Evolutionary conservation across 2,797 vertebrate genomes (phyloP).

Genomic region (Carapus acus): DNA sequence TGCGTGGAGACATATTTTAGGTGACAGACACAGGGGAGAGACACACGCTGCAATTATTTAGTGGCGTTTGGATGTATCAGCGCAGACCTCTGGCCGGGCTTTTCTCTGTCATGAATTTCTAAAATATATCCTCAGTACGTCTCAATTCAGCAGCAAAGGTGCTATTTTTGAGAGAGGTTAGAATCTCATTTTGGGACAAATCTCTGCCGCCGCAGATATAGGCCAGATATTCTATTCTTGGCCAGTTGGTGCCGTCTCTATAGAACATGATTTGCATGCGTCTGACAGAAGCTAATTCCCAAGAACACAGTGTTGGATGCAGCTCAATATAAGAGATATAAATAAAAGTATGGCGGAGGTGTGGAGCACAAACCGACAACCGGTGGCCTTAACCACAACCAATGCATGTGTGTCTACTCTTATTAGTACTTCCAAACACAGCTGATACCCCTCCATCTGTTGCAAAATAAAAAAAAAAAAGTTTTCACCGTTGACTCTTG

Average conservation of each 20-base stretch:
- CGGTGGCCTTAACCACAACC: slow-evolving; percentile 37
- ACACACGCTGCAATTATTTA: no score
- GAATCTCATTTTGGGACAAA: slow-evolving; percentile 34
- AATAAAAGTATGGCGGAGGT: slow-evolving; percentile 56
- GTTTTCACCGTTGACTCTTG: slow-evolving; percentile 41
- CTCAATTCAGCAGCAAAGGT: background rate
- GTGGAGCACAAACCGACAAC: slow-evolving; percentile 47
- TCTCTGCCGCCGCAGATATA: slow-evolving; percentile 31
- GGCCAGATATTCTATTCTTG: slow-evolving; percentile 48
- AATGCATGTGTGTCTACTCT: slow-evolving; percentile 7
- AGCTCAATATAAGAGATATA: slow-evolving; percentile 45
- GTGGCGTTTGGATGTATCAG: no score
- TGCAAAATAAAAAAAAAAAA: slow-evolving; percentile 53
- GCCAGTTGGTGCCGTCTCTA: slow-evolving; percentile 34
- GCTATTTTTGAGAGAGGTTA: slow-evolving; percentile 5
- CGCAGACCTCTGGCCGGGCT: no score
- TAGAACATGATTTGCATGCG: slow-evolving; percentile 28
- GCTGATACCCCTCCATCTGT: slow-evolving; percentile 24
- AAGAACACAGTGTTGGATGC: slow-evolving; percentile 39
- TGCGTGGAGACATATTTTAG: no score
- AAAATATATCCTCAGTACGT: background rate
- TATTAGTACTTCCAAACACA: slow-evolving; percentile 15
- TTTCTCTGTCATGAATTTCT: no score
- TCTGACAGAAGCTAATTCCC: slow-evolving; percentile 29
- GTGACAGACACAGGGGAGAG: no score